Evolutionary conservation across 2,797 vertebrate species (phyloP).

Genomic region (Paguma larvata): DNA sequence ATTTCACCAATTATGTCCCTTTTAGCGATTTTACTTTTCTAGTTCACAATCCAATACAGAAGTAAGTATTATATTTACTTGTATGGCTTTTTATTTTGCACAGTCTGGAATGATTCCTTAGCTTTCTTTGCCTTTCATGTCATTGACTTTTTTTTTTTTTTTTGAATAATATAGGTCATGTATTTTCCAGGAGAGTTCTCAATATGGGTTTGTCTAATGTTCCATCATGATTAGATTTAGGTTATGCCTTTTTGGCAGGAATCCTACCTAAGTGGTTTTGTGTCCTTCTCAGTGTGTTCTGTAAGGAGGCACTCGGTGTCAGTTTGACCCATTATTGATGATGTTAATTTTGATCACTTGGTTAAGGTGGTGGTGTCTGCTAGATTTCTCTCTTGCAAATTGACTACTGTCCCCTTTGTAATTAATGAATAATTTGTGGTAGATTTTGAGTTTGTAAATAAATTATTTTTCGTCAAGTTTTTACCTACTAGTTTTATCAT

Average conservation of each 20-base stretch:
- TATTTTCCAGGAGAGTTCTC: background rate
- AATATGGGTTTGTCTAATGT: background rate
- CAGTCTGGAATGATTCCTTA: slow-evolving; percentile 15
- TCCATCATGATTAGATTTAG: background rate
- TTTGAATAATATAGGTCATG: background rate
- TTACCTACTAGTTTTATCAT: slow-evolving; percentile 10
- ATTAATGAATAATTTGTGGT: slow-evolving; percentile 6
- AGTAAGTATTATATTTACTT: slow-evolving; percentile 23
- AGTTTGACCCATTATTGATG: background rate
- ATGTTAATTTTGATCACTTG: background rate
- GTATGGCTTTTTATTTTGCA: background rate
- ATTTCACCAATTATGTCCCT: background rate
- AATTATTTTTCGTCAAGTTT: slow-evolving; percentile 10
- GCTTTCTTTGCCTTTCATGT: slow-evolving; percentile 16
- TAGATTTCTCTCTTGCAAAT: slow-evolving; percentile 8
- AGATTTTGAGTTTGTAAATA: slow-evolving; percentile 44
- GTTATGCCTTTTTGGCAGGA: background rate
- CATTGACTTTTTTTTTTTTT: background rate
- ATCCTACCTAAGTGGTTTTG: background rate
- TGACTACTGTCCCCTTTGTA: background rate
- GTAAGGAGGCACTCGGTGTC: background rate
- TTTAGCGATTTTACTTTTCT: slow-evolving; percentile 28
- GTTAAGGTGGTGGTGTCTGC: slow-evolving; percentile 10
- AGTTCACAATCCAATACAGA: background rate
- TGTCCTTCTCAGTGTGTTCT: background rate